Conservation (phyloP, 1,140 invertebrate genomes). For the Heliconius hermathena region DNA sequence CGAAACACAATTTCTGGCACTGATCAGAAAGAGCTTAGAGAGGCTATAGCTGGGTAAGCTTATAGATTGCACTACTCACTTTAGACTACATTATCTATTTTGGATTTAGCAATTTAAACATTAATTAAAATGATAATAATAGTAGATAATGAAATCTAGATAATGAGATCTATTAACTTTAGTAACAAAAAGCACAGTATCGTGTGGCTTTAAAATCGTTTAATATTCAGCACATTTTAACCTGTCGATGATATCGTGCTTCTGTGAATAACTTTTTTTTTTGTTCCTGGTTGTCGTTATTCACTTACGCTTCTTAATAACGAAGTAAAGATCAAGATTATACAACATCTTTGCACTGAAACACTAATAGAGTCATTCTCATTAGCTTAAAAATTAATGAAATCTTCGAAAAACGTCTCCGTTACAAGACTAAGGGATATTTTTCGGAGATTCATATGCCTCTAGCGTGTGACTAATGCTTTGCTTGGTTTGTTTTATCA, state of each 20-base stretch:
- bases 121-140: background rate
- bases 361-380: slow-evolving; percentile 78
- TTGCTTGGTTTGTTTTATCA: slow-evolving; percentile 82
- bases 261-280: slow-evolving; percentile 73
- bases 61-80: slow-evolving; percentile 50
- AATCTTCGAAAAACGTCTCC: slow-evolving; percentile 62
- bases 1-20: slow-evolving; percentile 95
- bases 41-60: slow-evolving; percentile 90
- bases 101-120: background rate
- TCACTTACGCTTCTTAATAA: slow-evolving; percentile 51
- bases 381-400: slow-evolving; percentile 75
- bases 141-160: slow-evolving; percentile 68
- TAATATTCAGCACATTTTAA: slow-evolving; percentile 71
- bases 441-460: slow-evolving; percentile 69
- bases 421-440: slow-evolving; percentile 70
- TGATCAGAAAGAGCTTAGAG: slow-evolving; percentile 92
- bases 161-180: slow-evolving; percentile 54
- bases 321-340: slow-evolving; percentile 58
- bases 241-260: slow-evolving; percentile 74
- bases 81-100: slow-evolving; percentile 17
- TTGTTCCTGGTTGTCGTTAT: slow-evolving; percentile 73
- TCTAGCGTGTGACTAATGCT: slow-evolving; percentile 82
- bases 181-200: slow-evolving; percentile 71
- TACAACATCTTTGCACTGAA: slow-evolving; percentile 71
- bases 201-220: slow-evolving; percentile 71